These are phyloP conservation scores for Cynaeus angustus DNA, from an alignment of 2,888 invertebrate genomes.

Conservation along the genomic window DNA sequence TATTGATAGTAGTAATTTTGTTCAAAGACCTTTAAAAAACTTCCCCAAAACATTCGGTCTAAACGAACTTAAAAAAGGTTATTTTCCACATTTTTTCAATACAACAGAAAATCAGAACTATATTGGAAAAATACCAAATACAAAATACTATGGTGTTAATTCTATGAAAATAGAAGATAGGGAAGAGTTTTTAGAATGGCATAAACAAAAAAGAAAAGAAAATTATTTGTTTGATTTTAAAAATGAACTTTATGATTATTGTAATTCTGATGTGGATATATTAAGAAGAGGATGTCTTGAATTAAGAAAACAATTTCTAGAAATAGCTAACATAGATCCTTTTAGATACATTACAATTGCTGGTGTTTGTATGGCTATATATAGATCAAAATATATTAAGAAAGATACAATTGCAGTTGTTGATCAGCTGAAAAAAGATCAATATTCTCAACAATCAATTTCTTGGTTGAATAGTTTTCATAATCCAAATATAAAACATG, in stretches of 20 bases:
- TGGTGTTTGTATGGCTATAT: slow-evolving; percentile 39
- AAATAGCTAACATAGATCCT: slow-evolving; percentile 26
- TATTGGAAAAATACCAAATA: slow-evolving; percentile 52
- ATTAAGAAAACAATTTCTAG: slow-evolving; percentile 47
- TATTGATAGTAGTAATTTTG: slow-evolving; percentile 53
- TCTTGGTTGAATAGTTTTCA: slow-evolving; percentile 22
- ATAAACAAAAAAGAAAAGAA: slow-evolving; percentile 32
- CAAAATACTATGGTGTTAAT: slow-evolving; percentile 33
- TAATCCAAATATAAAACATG: slow-evolving; percentile 3
- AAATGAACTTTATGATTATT: slow-evolving; percentile 24
- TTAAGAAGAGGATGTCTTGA: slow-evolving; percentile 42
- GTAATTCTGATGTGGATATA: slow-evolving; percentile 20
- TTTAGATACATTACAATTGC: slow-evolving; percentile 39
- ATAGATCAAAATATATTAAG: slow-evolving; percentile 33
- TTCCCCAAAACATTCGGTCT: slow-evolving; percentile 17
- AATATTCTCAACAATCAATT: slow-evolving; percentile 25
- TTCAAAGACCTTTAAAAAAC: slow-evolving; percentile 50
- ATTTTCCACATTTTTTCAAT: slow-evolving; percentile 56
- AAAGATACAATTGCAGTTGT: slow-evolving; percentile 26
- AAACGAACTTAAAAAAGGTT: slow-evolving; percentile 50
- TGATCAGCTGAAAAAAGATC: slow-evolving; percentile 22
- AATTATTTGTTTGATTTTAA: slow-evolving; percentile 13
- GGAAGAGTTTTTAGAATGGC: slow-evolving; percentile 20
- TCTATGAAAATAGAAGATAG: slow-evolving; percentile 41
- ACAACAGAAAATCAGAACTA: slow-evolving; percentile 55